Evolutionary conservation across 2,888 invertebrate genomes (phyloP).

Genomic region (Ryuthela nishihirai): DNA sequence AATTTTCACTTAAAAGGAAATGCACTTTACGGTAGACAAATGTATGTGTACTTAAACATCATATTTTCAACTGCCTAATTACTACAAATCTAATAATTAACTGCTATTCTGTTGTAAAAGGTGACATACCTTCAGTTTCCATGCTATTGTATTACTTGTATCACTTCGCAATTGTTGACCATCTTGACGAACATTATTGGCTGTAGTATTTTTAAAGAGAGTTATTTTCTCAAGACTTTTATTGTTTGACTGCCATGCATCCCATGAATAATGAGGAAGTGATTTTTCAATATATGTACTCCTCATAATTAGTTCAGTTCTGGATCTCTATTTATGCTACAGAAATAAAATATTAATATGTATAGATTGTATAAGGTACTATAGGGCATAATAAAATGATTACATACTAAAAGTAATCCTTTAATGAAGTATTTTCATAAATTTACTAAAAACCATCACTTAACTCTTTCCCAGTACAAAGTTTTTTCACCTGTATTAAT

Average conservation of each 20-base stretch:
- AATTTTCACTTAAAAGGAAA: too few species aligned
- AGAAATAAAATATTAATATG: not conserved
- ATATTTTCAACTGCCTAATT: too few species aligned
- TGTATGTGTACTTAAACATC: too few species aligned
- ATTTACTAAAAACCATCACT: too few species aligned
- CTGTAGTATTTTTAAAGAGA: not conserved
- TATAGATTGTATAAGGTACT: not conserved
- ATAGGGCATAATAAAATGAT: not conserved
- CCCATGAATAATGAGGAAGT: conserved; percentile 4
- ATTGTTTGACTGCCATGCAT: conserved; percentile 24
- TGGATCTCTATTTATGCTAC: too few species aligned
- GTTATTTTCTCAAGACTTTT: conserved; percentile 12
- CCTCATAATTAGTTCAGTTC: too few species aligned
- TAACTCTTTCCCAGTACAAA: too few species aligned
- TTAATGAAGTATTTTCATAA: too few species aligned
- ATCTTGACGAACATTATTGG: conserved; percentile 25
- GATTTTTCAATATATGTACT: conserved; percentile 24
- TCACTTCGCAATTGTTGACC: conserved; percentile 11
- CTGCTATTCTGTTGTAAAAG: not conserved
- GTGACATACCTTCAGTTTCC: conserved; percentile 24
- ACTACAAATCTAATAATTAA: not conserved
- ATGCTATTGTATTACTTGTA: conserved; percentile 16
- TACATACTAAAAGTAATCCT: not conserved
- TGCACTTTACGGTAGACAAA: too few species aligned
- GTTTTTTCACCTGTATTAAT: too few species aligned